Conservation (phyloP, 2,888 invertebrate genomes). For the Ectemnius lituratus region DNA sequence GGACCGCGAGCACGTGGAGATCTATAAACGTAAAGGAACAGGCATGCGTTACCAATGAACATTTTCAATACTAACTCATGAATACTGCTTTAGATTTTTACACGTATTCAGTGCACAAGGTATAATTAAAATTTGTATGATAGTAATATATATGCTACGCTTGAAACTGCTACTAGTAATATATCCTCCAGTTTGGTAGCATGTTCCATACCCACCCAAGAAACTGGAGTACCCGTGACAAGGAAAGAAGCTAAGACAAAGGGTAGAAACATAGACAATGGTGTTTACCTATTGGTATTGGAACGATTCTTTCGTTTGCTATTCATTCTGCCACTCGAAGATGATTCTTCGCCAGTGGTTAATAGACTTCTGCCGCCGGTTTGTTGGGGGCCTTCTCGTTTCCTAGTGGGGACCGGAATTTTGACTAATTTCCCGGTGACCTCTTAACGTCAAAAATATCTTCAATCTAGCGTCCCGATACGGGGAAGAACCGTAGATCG, state of each 20-base stretch:
- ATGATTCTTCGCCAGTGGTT: conserved; percentile 70
- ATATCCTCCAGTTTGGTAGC: too few species aligned
- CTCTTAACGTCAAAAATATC: conserved; percentile 53
- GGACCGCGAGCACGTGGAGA: conserved; percentile 82
- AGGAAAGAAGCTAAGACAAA: not conserved
- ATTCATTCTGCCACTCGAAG: conserved; percentile 83
- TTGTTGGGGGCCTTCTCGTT: conserved; percentile 88
- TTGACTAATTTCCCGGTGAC: conserved; percentile 80
- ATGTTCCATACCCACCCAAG: too few species aligned
- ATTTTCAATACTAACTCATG: not conserved
- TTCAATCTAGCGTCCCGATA: conserved; percentile 36
- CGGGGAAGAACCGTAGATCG: conserved; percentile 15
- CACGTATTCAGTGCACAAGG: too few species aligned
- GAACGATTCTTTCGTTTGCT: conserved; percentile 92
- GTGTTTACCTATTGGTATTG: conserved; percentile 85
- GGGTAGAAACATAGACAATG: not conserved
- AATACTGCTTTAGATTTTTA: not conserved
- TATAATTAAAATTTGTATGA: too few species aligned
- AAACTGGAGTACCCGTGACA: too few species aligned
- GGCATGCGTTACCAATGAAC: too few species aligned
- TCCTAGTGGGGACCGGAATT: conserved; percentile 92
- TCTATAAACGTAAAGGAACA: conserved; percentile 75
- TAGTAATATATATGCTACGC: too few species aligned
- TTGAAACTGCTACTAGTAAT: too few species aligned
- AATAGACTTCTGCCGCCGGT: conserved; percentile 80